Conservation (phyloP, 2,113 vertebrate genomes). For the Syngnathus scovelli region DNA sequence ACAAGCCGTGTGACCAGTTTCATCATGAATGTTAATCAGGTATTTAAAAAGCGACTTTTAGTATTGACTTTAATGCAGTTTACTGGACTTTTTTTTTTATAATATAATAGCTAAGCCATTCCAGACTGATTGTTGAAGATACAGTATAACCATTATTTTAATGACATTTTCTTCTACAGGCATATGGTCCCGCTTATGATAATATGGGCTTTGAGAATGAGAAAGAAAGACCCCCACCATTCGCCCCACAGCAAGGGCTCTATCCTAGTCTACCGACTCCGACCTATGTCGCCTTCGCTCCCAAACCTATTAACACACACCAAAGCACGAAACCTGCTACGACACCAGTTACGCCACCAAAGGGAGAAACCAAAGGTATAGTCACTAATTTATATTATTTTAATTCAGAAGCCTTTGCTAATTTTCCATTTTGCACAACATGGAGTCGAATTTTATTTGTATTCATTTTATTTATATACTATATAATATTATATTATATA, state of each 20-base stretch:
- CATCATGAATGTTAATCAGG: constrained; percentile 34
- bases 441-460: no score
- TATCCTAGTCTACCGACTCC: constrained; percentile 25
- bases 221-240: constrained; percentile 26
- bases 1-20: constrained; percentile 3
- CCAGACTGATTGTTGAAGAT: no score
- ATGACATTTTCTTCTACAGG: constrained; percentile 26
- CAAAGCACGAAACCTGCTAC: constrained; percentile 15
- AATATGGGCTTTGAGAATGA: constrained; percentile 55
- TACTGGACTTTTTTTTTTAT: neutral
- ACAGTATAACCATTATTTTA: neutral
- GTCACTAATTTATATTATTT: neutral
- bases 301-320: constrained; percentile 45
- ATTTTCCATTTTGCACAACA: no score
- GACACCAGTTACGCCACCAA: neutral
- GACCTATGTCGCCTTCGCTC: constrained; percentile 1
- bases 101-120: no score
- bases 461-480: no score
- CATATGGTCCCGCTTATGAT: constrained; percentile 20
- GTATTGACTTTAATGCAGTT: neutral
- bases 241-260: neutral
- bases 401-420: accelerated
- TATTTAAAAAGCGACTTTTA: neutral
- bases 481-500: no score
- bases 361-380: constrained; percentile 40